A percentile compares a stretch with the other conserved stretches of the same genome.
Conservation (phyloP, 2,888 invertebrate genomes). For the Helleia helle region DNA sequence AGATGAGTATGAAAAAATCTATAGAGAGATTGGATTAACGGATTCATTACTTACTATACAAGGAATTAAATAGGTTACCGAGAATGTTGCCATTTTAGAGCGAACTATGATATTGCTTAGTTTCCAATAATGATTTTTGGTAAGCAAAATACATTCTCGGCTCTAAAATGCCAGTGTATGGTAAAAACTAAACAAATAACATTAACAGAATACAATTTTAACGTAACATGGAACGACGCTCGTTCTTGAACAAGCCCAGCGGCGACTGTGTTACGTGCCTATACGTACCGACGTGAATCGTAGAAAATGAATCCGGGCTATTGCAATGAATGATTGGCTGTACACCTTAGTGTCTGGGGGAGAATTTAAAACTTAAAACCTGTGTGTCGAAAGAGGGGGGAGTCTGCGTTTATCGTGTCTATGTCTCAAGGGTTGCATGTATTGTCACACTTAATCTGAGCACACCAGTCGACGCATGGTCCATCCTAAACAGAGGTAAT, state of each 20-base stretch:
- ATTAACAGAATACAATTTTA: conserved; percentile 60
- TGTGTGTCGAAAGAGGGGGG: conserved; percentile 37
- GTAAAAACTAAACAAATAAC: conserved; percentile 61
- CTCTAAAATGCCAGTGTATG: conserved; percentile 48
- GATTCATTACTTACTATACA: conserved; percentile 67
- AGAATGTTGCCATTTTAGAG: conserved; percentile 46
- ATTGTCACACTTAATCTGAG: conserved; percentile 55
- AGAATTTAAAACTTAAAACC: conserved; percentile 28
- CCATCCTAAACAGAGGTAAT: conserved; percentile 72
- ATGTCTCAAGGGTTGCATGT: conserved; percentile 56
- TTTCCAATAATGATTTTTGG: background rate
- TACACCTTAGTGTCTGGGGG: conserved; percentile 23
- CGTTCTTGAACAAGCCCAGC: conserved; percentile 67
- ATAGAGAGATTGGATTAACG: conserved; percentile 68
- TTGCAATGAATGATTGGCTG: conserved; percentile 48
- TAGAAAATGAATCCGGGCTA: conserved; percentile 63
- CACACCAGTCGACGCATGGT: conserved; percentile 73
- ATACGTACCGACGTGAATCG: conserved; percentile 44
- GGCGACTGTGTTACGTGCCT: conserved; percentile 57
- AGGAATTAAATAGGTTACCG: conserved; percentile 42
- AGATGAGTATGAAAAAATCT: conserved; percentile 57
- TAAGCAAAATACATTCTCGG: conserved; percentile 28
- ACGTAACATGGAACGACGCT: conserved; percentile 63
- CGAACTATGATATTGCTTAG: conserved; percentile 25
- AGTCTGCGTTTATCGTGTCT: conserved; percentile 57